Base-by-base conservation (phyloP, 2,113 vertebrate species). In the Epinephelus fuscoguttatus region DNA sequence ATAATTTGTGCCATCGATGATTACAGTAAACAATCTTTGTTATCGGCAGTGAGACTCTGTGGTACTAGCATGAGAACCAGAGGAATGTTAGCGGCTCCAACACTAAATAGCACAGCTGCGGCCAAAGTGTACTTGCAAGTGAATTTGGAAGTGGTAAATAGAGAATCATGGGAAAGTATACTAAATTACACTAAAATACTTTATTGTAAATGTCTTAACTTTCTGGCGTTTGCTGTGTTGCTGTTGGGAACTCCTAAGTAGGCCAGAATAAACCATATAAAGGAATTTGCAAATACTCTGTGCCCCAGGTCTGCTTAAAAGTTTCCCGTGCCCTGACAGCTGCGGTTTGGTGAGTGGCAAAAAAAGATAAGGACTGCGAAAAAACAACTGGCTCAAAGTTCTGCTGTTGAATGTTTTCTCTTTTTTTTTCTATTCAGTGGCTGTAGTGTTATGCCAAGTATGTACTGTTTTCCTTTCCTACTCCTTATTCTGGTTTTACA, bases 401-500 rank as follows among this genome's bases (percentile, higher is more conserved):
- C 78, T 87, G 87, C 86, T 90, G 84, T 88, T 79, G 67, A 81
- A 72, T 82, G 81, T 89, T 80, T 87, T 70, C 7, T 69, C 17
- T 74, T 56, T 70, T 78, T 66, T 66, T 70, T 40, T 19, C 49
- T 77, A 21, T 74, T 85, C 80, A 69, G 72, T 78, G 62, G 71
- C 88, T 91, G 78, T 75, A 89, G 62, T 82, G 70, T 84, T 75
- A 86, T 82, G 74, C 78, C 87, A 85, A 85, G 67, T 89, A 71
- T 92, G 89, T 86, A 68, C 84, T 87, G 72, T 90, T 88, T 89
- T 76, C 68, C 55, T 67, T 75, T 60, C 70, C 74, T 80, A 37
- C 78, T 83, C 71, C 87, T 63, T 84, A 60, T 77, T 91, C 85
- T 85, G 81, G 61, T 92, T 93, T 90, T 85, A 92, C 90, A 89